Evolutionary conservation across 2,113 vertebrate genomes (phyloP).

Genomic region (Megaceryle maxima): DNA sequence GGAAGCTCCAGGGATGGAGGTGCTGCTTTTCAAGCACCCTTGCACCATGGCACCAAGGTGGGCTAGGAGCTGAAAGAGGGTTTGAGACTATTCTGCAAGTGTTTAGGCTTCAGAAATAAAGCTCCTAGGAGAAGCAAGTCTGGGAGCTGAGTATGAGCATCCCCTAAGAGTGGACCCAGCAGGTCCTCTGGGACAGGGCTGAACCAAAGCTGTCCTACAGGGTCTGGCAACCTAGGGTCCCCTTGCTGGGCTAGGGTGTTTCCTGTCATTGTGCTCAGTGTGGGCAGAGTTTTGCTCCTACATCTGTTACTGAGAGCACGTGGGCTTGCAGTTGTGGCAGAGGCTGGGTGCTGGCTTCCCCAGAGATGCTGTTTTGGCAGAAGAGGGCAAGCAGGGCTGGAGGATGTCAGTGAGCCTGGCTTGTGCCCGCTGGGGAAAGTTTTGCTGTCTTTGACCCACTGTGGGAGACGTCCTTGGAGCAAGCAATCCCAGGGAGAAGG

Average conservation of each 20-base stretch:
- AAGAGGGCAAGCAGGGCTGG: neutral
- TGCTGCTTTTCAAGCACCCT: neutral
- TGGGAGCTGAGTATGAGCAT: neutral
- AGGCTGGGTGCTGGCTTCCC: neutral
- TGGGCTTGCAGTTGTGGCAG: neutral
- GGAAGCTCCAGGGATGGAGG: neutral
- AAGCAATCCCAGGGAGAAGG: neutral
- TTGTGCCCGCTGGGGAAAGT: neutral
- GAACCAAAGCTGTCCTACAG: neutral
- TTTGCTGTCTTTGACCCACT: neutral
- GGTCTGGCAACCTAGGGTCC: neutral
- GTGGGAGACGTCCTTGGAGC: neutral
- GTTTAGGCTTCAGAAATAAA: neutral
- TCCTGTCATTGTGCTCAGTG: neutral
- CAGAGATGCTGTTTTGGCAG: neutral
- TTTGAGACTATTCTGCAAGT: neutral
- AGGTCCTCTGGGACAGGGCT: neutral
- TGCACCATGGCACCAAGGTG: accelerated
- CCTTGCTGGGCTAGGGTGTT: neutral
- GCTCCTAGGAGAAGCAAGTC: neutral
- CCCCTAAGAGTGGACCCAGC: neutral
- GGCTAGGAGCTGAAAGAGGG: neutral
- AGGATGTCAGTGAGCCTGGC: neutral
- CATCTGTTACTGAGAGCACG: accelerated
- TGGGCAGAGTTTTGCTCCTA: neutral